These are phyloP conservation scores for Malthinus flaveolus DNA, from an alignment of 2,888 invertebrate species.

Conservation along the genomic window DNA sequence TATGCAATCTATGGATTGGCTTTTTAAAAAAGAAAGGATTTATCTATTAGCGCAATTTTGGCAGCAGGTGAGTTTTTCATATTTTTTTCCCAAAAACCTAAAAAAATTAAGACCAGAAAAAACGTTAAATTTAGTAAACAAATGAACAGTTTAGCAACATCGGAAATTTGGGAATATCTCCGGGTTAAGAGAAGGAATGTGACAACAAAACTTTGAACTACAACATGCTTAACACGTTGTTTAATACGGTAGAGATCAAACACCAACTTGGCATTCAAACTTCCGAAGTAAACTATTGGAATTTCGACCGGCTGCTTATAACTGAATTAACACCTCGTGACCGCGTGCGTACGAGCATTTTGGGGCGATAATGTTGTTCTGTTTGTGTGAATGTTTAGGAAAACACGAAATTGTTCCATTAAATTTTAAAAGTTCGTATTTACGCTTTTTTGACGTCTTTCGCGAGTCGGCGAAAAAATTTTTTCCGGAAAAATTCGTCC, in stretches of 20 bases:
- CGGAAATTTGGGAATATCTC: constrained; percentile 13
- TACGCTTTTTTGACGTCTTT: neutral
- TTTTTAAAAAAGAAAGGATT: constrained; percentile 94
- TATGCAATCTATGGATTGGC: constrained; percentile 96
- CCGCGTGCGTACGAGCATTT: constrained; percentile 28
- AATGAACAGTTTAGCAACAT: neutral
- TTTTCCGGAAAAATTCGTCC: too few species aligned
- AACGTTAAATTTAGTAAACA: neutral
- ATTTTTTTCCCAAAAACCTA: neutral
- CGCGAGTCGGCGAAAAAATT: neutral
- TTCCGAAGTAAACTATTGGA: constrained; percentile 30
- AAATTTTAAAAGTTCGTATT: neutral
- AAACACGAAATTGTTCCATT: neutral
- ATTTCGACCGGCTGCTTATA: constrained; percentile 28
- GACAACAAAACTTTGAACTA: constrained; percentile 28
- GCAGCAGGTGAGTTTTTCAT: constrained; percentile 81
- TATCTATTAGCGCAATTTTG: constrained; percentile 93
- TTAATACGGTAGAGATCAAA: constrained; percentile 26
- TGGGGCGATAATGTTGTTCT: constrained; percentile 17
- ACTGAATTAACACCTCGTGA: constrained; percentile 30
- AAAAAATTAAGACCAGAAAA: neutral
- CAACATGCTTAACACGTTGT: constrained; percentile 23
- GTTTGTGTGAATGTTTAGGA: constrained; percentile 12
- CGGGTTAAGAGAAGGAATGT: constrained; percentile 13
- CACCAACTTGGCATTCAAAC: constrained; percentile 27